Conservation (phyloP, 2,113 vertebrate genomes). For the Cinclus mexicanus region DNA sequence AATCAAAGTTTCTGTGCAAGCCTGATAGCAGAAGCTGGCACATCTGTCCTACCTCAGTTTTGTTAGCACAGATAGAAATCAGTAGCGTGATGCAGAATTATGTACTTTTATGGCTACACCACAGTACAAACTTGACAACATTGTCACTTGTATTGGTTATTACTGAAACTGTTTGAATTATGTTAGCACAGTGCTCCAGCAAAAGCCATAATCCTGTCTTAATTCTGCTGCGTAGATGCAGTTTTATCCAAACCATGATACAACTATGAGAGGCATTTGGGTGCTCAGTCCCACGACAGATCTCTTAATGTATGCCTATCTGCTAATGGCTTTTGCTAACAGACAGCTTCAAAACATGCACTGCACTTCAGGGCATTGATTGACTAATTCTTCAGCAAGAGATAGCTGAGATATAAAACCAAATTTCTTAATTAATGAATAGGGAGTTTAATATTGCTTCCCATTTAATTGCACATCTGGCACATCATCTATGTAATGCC, state of each 20-base stretch:
- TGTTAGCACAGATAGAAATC: neutral
- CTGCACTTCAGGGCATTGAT: neutral
- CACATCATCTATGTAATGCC: neutral
- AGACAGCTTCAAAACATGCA: neutral
- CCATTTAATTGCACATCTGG: neutral
- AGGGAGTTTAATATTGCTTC: neutral
- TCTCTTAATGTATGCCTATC: neutral
- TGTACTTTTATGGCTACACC: neutral
- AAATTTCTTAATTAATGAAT: slow-evolving; percentile 1
- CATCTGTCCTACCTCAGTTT: neutral
- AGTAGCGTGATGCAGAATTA: neutral
- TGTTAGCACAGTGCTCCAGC: neutral
- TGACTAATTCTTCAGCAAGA: neutral
- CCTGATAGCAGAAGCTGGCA: neutral
- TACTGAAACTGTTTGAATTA: neutral
- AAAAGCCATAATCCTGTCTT: neutral
- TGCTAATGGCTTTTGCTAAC: neutral
- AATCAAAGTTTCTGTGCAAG: neutral
- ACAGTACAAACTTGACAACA: neutral
- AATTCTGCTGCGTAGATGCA: neutral
- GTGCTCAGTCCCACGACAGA: neutral
- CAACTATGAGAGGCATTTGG: neutral
- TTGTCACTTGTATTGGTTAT: neutral
- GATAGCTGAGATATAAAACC: neutral
- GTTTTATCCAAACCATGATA: neutral